A percentile compares a stretch with the other conserved stretches of the same genome.
Evolutionary conservation across 2,113 vertebrate species (phyloP).

Genomic region (Seriola quinqueradiata): DNA sequence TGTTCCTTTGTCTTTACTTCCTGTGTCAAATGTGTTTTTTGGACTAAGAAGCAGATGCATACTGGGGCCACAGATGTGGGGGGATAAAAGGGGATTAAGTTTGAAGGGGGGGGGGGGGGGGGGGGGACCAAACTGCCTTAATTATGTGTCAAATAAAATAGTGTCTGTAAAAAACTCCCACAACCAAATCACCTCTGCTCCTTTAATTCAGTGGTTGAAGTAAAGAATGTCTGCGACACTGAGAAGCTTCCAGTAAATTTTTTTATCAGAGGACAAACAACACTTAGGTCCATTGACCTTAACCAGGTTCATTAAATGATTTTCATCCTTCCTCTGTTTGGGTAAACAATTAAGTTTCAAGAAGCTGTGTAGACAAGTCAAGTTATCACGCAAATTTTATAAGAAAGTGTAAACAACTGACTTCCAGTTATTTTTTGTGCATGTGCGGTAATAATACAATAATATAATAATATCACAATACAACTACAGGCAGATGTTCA

Average conservation of each 20-base stretch:
- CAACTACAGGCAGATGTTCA: background rate
- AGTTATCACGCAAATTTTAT: background rate
- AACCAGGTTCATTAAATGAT: background rate
- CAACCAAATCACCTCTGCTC: slow-evolving; percentile 24
- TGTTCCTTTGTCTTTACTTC: slow-evolving; percentile 21
- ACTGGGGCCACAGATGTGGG: slow-evolving; percentile 19
- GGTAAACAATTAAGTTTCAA: background rate
- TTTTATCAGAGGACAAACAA: slow-evolving; percentile 10
- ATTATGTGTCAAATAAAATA: slow-evolving; percentile 41
- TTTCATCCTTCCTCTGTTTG: slow-evolving; percentile 9
- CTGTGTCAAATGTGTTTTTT: background rate
- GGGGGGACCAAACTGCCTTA: slow-evolving; percentile 19
- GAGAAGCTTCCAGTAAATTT: slow-evolving; percentile 1
- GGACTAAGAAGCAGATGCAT: background rate
- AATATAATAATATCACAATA: too few species aligned
- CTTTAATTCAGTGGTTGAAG: slow-evolving; percentile 36
- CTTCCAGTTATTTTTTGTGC: background rate
- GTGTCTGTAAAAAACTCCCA: slow-evolving; percentile 12
- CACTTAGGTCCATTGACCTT: background rate
- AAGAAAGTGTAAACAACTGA: background rate
- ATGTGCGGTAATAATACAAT: too few species aligned
- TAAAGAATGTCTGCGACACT: slow-evolving; percentile 23
- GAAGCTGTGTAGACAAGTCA: background rate
- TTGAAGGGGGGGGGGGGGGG: background rate
- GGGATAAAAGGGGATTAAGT: slow-evolving; percentile 34